phyloP scores from a whole-genome alignment of 2,797 vertebrate genomes.

The Amphiprion clarkii region DNA sequence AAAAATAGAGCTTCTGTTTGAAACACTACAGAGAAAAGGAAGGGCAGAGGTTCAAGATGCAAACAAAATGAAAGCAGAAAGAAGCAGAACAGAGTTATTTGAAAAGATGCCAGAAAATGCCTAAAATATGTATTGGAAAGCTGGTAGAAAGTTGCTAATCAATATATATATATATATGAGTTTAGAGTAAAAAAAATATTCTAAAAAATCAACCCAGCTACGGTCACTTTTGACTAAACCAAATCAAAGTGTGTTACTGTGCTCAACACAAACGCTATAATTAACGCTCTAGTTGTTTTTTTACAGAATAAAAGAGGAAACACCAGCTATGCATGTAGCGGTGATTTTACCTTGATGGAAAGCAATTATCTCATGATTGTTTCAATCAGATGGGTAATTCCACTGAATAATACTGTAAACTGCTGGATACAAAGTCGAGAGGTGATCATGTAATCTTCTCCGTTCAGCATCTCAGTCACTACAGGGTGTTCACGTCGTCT shows the following conservation, averaged over 20 bases:
- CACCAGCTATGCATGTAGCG: slow-evolving; percentile 7
- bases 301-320: background rate
- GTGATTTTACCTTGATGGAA: slow-evolving; percentile 28
- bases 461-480: slow-evolving; percentile 3
- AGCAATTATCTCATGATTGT: slow-evolving; percentile 37
- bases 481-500: background rate
- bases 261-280: background rate
- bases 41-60: slow-evolving; percentile 14
- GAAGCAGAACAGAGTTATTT: background rate
- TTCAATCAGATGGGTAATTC: slow-evolving; percentile 44
- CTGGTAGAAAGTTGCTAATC: background rate
- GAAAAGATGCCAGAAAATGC: background rate
- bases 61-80: slow-evolving; percentile 19
- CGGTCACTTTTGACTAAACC: background rate
- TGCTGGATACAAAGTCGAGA: slow-evolving; percentile 30
- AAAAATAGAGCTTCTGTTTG: slow-evolving; percentile 16
- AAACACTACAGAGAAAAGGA: slow-evolving; percentile 6
- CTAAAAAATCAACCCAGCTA: background rate
- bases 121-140: slow-evolving; percentile 1
- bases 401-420: slow-evolving; percentile 16
- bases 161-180: background rate
- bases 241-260: background rate
- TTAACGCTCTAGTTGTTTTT: background rate
- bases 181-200: slow-evolving; percentile 2
- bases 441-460: slow-evolving; percentile 14